phyloP scores from a whole-genome alignment of 2,113 vertebrate genomes.

The Chloropsis hardwickii region DNA sequence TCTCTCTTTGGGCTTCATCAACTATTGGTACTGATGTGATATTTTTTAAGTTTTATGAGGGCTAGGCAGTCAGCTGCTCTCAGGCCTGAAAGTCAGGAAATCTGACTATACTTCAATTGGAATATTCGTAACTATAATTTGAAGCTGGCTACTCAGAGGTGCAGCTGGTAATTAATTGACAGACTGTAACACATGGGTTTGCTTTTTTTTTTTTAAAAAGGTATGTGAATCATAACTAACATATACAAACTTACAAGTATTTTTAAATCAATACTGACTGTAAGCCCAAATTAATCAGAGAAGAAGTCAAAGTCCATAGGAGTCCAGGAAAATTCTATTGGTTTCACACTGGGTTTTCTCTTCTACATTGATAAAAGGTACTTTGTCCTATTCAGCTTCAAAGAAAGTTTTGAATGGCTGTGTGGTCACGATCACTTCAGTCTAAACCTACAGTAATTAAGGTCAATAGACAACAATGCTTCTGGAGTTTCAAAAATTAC shows the following conservation, averaged over 20 bases:
- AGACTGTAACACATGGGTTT: background rate
- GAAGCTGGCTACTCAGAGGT: background rate
- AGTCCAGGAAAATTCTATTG: background rate
- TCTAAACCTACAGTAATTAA: background rate
- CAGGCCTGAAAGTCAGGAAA: background rate
- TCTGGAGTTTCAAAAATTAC: background rate
- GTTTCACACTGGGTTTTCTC: background rate
- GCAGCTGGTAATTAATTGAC: background rate
- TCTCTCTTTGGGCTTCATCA: accelerated
- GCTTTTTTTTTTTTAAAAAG: background rate
- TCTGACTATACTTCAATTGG: background rate
- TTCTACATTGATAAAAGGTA: background rate
- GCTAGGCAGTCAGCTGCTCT: background rate
- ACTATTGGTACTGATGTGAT: background rate
- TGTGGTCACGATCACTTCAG: background rate
- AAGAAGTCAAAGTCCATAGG: background rate
- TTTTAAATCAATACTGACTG: background rate
- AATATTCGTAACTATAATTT: background rate
- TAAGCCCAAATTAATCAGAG: background rate
- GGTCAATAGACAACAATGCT: background rate
- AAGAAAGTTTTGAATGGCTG: background rate
- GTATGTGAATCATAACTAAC: background rate
- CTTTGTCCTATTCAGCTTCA: background rate
- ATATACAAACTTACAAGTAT: background rate
- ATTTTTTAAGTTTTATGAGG: background rate